Percentiles rank a stretch among this genome's conserved stretches.
phyloP scores from a whole-genome alignment of 2,888 invertebrate species.

The Hypercompe scribonia region DNA sequence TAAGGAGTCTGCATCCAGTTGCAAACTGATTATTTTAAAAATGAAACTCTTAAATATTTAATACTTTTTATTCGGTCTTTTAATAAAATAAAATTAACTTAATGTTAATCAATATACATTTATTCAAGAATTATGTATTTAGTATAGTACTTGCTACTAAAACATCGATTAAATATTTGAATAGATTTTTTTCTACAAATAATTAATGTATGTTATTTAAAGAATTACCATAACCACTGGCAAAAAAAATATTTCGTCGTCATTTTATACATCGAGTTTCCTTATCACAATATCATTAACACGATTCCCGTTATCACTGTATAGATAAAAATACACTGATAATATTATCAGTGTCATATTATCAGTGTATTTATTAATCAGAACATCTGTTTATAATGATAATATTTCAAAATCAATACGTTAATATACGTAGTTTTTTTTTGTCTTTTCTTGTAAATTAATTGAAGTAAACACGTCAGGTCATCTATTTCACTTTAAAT shows the following conservation, averaged over 20 bases:
- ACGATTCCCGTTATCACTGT: not conserved
- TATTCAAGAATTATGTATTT: too few species aligned
- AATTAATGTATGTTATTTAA: not conserved
- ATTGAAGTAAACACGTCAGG: not conserved
- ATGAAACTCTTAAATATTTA: not conserved
- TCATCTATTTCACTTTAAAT: conserved; percentile 27
- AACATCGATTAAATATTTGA: not conserved
- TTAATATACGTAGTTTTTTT: not conserved
- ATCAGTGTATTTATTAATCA: too few species aligned
- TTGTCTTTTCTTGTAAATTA: not conserved
- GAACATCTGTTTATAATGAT: not conserved
- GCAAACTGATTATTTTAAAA: too few species aligned
- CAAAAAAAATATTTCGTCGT: not conserved
- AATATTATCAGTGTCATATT: not conserved
- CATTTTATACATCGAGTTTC: not conserved
- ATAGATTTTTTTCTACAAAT: too few species aligned
- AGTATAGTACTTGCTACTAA: not conserved
- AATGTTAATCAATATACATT: not conserved
- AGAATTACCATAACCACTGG: not conserved
- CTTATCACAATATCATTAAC: not conserved
- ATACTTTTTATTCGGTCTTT: not conserved
- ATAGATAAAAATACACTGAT: too few species aligned
- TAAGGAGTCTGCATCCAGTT: too few species aligned
- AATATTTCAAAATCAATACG: not conserved
- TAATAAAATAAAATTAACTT: not conserved